phyloP scores from a whole-genome alignment of 2,888 invertebrate species.

The Diplolepis rosae region DNA sequence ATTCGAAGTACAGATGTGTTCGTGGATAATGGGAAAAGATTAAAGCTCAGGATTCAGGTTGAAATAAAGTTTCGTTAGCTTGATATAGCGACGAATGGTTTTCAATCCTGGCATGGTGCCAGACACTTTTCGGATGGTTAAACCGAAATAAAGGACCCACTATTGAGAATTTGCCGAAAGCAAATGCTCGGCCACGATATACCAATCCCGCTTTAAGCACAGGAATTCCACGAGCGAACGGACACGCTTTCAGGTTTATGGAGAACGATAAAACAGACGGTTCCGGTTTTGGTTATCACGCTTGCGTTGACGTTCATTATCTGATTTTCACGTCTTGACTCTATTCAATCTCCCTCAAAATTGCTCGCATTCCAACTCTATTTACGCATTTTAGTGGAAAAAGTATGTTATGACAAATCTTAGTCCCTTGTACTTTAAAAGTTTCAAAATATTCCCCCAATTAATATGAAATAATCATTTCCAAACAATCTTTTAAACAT shows the following conservation, averaged over 20 bases:
- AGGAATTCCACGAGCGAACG: slow-evolving; percentile 3
- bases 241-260: slow-evolving; percentile 9
- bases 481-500: too few relatives aligned
- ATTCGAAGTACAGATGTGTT: neutral
- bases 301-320: slow-evolving; percentile 16
- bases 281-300: slow-evolving; percentile 22
- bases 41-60: slow-evolving; percentile 31
- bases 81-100: slow-evolving; percentile 64
- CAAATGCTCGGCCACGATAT: slow-evolving; percentile 41
- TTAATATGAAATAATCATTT: too few relatives aligned
- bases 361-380: neutral
- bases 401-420: neutral
- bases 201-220: neutral
- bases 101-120: slow-evolving; percentile 59
- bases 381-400: neutral
- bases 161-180: slow-evolving; percentile 61
- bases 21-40: neutral
- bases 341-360: neutral
- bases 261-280: slow-evolving; percentile 10
- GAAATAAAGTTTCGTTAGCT: slow-evolving; percentile 63
- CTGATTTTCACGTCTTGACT: slow-evolving; percentile 19
- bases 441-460: too few relatives aligned
- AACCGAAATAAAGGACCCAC: slow-evolving; percentile 65
- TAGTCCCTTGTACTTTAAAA: neutral
- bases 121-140: slow-evolving; percentile 60